Evolutionary conservation across 2,797 vertebrate species (phyloP), one percentile per base, ranked within the genome.

Genomic region (Podargus strigoides): DNA sequence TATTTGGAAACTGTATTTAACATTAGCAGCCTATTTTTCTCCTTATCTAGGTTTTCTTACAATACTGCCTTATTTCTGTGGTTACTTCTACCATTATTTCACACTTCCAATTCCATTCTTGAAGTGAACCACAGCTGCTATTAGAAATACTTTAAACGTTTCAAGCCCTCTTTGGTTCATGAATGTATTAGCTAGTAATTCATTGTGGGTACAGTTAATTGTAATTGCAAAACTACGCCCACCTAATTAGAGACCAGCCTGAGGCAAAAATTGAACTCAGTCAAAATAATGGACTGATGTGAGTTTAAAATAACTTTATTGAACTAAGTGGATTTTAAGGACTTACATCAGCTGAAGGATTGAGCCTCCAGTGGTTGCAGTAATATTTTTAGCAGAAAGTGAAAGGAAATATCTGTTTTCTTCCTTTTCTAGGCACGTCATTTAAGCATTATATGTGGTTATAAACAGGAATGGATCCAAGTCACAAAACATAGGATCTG

Each of bases 201-300:
- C 93, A 92, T 76, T 89, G 77, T 70, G 79, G 85, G 74, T 72
- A 79, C 34, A 53, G 69, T 92, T 88, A 95, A 95, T 83, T 91
- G 63, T 90, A 95, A 95, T 78, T 91, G 67, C 69, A 94, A 93
- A 95, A 89, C 77, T 95, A 84, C 82, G 81, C 85, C 80, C 85
- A 93, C 85, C 89, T 95, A 95, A 96, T 93, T 76, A 94, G 87
- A 93, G 70, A 59, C 70, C 53, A 93, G 91, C 81, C 86, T 62
- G 69, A 86, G 75, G 90, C 94, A 92, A 89, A 93, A 96, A 92
- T 70, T 93, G 89, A 90, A 92, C 69, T 9, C 37, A 93, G 67
- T 92, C 82, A 93, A 95, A 95, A 95, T 94, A 95, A 94, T 76
- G 89, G 85, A 84, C 80, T 94, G 80, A 92, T 82, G 59, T 42